phyloP scores from a whole-genome alignment of 30 jellyfish, hydroid and myxozoan genomes.

The Rhopilema esculentum region DNA sequence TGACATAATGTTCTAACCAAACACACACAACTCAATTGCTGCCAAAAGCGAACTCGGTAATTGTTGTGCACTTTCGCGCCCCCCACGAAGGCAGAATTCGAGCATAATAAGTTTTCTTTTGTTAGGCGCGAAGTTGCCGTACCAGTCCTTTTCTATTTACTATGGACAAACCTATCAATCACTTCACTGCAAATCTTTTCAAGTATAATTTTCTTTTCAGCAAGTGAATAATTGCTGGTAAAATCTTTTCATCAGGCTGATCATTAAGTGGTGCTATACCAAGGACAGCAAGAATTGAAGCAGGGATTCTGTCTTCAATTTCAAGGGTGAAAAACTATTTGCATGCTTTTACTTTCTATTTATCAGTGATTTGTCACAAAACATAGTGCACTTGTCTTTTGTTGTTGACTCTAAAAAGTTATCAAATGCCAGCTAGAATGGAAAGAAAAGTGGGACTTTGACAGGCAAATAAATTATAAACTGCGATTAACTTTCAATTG shows the following conservation, averaged over 20 bases:
- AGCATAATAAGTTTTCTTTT: too few relatives aligned
- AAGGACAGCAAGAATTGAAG: not conserved
- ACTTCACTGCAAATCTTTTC: constrained; percentile 22
- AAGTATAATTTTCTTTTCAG: not conserved
- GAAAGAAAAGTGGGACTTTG: not conserved
- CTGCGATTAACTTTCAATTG: not conserved
- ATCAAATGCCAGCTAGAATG: constrained; percentile 2
- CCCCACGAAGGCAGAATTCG: too few relatives aligned
- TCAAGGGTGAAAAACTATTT: constrained; percentile 23
- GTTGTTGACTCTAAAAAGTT: not conserved
- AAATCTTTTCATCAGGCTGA: constrained; percentile 11
- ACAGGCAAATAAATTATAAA: not conserved
- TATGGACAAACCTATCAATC: not conserved
- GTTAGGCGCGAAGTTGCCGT: too few relatives aligned
- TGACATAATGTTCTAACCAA: too few relatives aligned
- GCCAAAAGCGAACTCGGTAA: too few relatives aligned
- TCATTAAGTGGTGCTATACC: not conserved
- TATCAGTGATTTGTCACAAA: constrained; percentile 30
- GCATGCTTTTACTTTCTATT: constrained; percentile 32
- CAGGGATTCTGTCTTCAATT: not conserved
- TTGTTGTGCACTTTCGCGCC: too few relatives aligned
- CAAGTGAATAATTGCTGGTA: not conserved
- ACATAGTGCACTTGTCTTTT: constrained; percentile 47
- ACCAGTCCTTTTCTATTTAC: too few relatives aligned
- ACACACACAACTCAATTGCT: too few relatives aligned